A percentile compares a stretch with the other conserved stretches of the same genome.
Conservation (phyloP, 1,140 invertebrate genomes). For the Drosophila miranda region DNA sequence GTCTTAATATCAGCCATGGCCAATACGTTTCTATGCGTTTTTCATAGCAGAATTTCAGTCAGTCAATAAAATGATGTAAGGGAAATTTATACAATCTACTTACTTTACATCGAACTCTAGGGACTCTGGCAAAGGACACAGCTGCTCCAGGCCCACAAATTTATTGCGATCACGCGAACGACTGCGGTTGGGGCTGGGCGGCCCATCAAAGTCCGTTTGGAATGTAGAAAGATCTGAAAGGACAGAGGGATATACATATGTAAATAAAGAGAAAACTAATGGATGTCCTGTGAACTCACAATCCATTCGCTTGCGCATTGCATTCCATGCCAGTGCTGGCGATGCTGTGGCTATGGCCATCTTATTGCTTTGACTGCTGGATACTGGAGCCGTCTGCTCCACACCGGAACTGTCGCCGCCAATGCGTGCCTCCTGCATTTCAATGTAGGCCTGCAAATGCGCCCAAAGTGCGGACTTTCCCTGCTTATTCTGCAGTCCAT, state of each 20-base stretch:
- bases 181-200: constrained; percentile 83
- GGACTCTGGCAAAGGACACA: constrained; percentile 91
- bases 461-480: constrained; percentile 98
- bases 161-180: constrained; percentile 83
- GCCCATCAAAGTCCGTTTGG: constrained; percentile 86
- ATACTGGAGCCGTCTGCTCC: constrained; percentile 83
- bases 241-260: not conserved
- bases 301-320: constrained; percentile 93
- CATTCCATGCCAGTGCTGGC: constrained; percentile 94
- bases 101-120: constrained; percentile 95
- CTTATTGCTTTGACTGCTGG: constrained; percentile 59
- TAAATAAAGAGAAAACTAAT: not conserved
- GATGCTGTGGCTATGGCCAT: constrained; percentile 80
- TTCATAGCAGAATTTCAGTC: not conserved
- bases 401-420: constrained; percentile 82
- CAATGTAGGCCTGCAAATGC: constrained; percentile 94
- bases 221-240: constrained; percentile 89
- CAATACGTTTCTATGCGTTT: constrained; percentile 91
- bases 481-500: constrained; percentile 97
- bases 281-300: constrained; percentile 84
- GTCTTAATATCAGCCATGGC: constrained; percentile 98
- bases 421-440: constrained; percentile 90
- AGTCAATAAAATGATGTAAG: no score
- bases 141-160: constrained; percentile 84
- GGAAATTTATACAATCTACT: constrained; percentile 25